These are phyloP conservation scores for Columba guinea DNA, from an alignment of 2,797 vertebrate genomes.

Conservation along the genomic window DNA sequence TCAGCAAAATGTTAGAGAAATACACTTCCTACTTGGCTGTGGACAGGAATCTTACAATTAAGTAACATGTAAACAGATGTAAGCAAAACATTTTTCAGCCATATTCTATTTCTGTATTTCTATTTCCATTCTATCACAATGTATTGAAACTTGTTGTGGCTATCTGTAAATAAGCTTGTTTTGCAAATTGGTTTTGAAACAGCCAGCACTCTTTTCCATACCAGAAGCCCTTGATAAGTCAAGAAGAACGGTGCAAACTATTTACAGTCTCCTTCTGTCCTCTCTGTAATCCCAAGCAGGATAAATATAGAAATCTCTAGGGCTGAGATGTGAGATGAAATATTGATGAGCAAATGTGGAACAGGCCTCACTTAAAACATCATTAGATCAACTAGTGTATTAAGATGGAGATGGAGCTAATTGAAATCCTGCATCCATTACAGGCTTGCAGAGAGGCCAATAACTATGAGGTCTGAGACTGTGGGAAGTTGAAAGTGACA, in stretches of 20 bases:
- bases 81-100: background rate
- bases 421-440: background rate
- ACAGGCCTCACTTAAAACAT: background rate
- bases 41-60: background rate
- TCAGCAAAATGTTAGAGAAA: background rate
- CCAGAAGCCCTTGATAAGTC: background rate
- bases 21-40: background rate
- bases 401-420: slow-evolving; percentile 1
- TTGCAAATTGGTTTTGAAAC: background rate
- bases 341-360: background rate
- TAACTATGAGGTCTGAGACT: background rate
- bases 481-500: background rate
- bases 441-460: background rate
- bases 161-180: background rate
- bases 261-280: background rate
- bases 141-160: background rate
- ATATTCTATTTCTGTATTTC: background rate
- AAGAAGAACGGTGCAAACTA: background rate
- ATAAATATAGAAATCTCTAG: slow-evolving; percentile 13
- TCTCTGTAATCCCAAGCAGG: background rate
- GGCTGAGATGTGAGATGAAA: background rate
- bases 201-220: background rate
- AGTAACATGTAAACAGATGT: background rate
- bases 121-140: background rate
- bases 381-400: background rate